Evolutionary conservation across 1,140 invertebrate genomes (phyloP).

Genomic region (Aphelenchoides fujianensis): DNA sequence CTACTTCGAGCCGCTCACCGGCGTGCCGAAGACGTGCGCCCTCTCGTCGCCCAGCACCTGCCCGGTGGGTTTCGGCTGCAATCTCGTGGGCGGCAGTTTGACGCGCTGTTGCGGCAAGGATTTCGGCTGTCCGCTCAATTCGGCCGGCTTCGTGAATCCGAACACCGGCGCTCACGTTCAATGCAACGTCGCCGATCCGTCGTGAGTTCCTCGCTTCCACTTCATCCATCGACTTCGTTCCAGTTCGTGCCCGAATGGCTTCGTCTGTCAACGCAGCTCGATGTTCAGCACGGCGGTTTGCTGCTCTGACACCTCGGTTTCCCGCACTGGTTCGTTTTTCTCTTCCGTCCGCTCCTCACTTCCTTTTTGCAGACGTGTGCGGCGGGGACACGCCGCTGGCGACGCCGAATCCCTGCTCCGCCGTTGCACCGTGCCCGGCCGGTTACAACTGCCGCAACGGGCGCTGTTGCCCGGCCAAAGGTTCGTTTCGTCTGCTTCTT

Average conservation of each 20-base stretch:
- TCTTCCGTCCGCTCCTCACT: neutral
- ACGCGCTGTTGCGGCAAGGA: slow-evolving; percentile 59
- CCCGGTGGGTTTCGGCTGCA: slow-evolving; percentile 59
- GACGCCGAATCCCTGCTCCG: slow-evolving; percentile 54
- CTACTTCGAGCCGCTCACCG: slow-evolving; percentile 52
- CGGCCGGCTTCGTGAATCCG: slow-evolving; percentile 58
- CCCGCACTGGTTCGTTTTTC: slow-evolving; percentile 35
- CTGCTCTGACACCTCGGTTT: slow-evolving; percentile 50
- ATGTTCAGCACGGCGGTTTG: slow-evolving; percentile 48
- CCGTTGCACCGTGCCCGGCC: slow-evolving; percentile 50
- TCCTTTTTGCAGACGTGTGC: slow-evolving; percentile 44
- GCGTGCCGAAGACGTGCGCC: slow-evolving; percentile 54
- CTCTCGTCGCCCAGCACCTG: slow-evolving; percentile 43
- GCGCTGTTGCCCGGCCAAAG: slow-evolving; percentile 57
- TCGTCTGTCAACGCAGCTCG: slow-evolving; percentile 39
- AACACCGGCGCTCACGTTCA: slow-evolving; percentile 52
- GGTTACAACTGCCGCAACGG: slow-evolving; percentile 55
- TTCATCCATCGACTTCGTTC: slow-evolving; percentile 22
- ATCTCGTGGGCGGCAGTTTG: slow-evolving; percentile 55
- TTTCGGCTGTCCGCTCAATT: slow-evolving; percentile 61
- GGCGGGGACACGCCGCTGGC: slow-evolving; percentile 51
- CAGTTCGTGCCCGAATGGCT: slow-evolving; percentile 51
- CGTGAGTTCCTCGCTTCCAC: slow-evolving; percentile 33
- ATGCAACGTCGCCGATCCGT: slow-evolving; percentile 51
- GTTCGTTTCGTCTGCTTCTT: too few species aligned